A percentile compares a stretch with the other conserved stretches of the same genome.
phyloP scores from a whole-genome alignment of 1,140 invertebrate species.

The Drosophila sucinea region DNA sequence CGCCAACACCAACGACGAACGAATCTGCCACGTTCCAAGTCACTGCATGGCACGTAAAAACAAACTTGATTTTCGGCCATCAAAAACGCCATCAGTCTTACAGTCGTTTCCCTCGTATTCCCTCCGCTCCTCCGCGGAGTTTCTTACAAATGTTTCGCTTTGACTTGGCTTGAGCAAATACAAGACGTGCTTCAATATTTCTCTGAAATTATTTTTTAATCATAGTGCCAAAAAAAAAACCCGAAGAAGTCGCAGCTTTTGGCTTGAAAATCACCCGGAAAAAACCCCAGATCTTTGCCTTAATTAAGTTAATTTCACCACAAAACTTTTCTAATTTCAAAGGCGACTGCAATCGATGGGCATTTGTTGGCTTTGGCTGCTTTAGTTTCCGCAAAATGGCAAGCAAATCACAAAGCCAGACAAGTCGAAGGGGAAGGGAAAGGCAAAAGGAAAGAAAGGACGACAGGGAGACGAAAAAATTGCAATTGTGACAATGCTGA shows the following conservation, averaged over 20 bases:
- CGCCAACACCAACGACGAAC: constrained; percentile 33
- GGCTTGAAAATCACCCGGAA: neutral
- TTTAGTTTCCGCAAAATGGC: constrained; percentile 60
- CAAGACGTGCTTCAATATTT: constrained; percentile 74
- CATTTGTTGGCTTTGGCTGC: constrained; percentile 54
- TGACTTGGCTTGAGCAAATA: constrained; percentile 52
- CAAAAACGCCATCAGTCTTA: constrained; percentile 78
- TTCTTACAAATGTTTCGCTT: constrained; percentile 66
- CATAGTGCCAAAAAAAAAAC: neutral
- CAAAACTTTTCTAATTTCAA: constrained; percentile 73
- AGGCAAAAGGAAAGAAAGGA: constrained; percentile 15
- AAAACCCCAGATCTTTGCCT: constrained; percentile 24
- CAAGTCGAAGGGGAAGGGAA: constrained; percentile 11
- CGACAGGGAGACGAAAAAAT: constrained; percentile 42
- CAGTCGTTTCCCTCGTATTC: neutral
- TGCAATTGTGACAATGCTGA: constrained; percentile 78
- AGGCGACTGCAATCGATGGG: constrained; percentile 57
- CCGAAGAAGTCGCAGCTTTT: neutral
- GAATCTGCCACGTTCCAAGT: constrained; percentile 35
- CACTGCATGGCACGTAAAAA: constrained; percentile 68
- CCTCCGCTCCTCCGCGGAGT: constrained; percentile 9
- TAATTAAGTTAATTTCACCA: constrained; percentile 9
- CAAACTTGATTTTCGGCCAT: constrained; percentile 80
- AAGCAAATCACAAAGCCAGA: constrained; percentile 67
- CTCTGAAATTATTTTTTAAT: constrained; percentile 76